Percentiles rank a stretch among this genome's conserved stretches.
phyloP scores from a whole-genome alignment of 2,113 vertebrate genomes.

The Noctilio leporinus region DNA sequence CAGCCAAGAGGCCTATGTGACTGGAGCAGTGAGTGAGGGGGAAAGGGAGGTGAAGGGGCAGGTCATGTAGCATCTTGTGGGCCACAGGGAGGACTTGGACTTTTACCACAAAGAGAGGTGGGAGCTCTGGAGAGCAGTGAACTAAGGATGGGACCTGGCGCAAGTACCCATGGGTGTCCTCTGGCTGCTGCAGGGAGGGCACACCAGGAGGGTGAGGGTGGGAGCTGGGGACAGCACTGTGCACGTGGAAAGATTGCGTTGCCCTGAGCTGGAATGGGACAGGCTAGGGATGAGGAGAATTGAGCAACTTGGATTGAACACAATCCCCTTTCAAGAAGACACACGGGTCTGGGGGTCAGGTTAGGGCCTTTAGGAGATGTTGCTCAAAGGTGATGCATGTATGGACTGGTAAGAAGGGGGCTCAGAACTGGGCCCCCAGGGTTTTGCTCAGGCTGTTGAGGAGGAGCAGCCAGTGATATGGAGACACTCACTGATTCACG shows the following conservation, averaged over 20 bases:
- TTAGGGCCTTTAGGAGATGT: background rate
- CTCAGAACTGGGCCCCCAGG: background rate
- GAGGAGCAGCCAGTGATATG: background rate
- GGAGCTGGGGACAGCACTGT: background rate
- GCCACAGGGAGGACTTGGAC: accelerated
- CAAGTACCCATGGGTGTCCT: background rate
- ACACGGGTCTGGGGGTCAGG: accelerated
- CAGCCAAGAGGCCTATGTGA: background rate
- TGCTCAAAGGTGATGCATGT: accelerated
- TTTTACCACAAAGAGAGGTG: background rate
- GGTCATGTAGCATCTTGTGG: background rate
- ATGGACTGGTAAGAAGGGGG: background rate
- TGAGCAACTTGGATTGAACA: background rate
- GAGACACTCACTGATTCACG: background rate
- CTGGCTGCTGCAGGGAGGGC: background rate
- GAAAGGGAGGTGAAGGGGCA: no score
- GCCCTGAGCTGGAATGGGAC: background rate
- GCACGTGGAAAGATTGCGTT: background rate
- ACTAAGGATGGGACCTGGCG: background rate
- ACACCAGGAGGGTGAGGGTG: background rate
- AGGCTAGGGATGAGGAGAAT: background rate
- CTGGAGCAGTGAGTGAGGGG: background rate
- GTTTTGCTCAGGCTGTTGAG: accelerated
- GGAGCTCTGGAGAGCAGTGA: background rate
- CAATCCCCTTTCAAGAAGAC: background rate